Evolutionary conservation across 2,888 invertebrate genomes (phyloP).

Genomic region (Ornithoptera priamus): DNA sequence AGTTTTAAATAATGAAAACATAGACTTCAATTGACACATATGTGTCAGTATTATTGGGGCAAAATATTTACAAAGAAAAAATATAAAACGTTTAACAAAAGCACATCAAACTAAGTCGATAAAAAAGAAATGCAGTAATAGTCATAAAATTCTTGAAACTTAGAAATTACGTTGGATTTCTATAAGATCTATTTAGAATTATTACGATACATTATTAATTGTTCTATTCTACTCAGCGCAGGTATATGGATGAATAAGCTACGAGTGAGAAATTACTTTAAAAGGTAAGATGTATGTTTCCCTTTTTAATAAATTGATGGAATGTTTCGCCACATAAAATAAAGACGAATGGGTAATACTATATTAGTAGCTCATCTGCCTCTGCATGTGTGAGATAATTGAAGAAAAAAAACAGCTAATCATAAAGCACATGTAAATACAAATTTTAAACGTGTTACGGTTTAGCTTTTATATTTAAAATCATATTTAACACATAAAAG

Average conservation of each 20-base stretch:
- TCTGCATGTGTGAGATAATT: conserved; percentile 21
- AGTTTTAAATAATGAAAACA: conserved; percentile 32
- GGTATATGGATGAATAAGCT: conserved; percentile 1
- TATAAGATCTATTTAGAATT: conserved; percentile 25
- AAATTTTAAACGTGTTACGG: conserved; percentile 31
- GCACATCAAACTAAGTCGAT: conserved; percentile 62
- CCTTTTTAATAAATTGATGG: conserved; percentile 13
- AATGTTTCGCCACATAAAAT: conserved; percentile 19
- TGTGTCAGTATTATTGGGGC: conserved; percentile 65
- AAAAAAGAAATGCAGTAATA: conserved; percentile 66
- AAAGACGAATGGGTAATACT: conserved; percentile 7
- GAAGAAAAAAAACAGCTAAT: conserved; percentile 29
- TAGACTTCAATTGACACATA: conserved; percentile 56
- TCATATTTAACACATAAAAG: background rate
- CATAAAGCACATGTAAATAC: conserved; percentile 37
- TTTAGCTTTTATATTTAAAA: background rate
- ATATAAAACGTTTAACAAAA: conserved; percentile 70
- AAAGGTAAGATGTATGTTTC: background rate
- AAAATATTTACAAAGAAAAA: conserved; percentile 76
- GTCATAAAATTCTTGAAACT: conserved; percentile 35
- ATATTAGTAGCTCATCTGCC: conserved; percentile 23
- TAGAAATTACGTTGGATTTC: conserved; percentile 25
- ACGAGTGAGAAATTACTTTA: conserved; percentile 9
- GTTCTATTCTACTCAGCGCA: conserved; percentile 30
- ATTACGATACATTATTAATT: conserved; percentile 20